A percentile compares a stretch with the other conserved stretches of the same genome.
Conservation (phyloP, 2,797 vertebrate genomes). For the Acrossocheilus wenchowensis region DNA sequence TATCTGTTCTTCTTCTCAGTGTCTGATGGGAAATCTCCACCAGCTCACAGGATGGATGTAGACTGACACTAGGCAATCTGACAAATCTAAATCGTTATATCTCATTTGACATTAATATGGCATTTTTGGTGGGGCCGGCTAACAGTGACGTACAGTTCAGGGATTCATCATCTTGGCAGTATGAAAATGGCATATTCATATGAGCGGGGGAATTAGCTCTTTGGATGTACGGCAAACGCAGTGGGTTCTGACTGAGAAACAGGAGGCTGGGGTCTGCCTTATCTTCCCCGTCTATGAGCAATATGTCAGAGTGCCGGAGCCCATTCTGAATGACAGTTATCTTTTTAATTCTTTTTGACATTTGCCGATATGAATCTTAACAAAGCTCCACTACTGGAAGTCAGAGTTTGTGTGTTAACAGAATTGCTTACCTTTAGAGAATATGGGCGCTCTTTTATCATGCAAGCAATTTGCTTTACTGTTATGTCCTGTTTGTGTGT, state of each 20-base stretch:
- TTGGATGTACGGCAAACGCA: constrained; percentile 65
- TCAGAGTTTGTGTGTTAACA: constrained; percentile 74
- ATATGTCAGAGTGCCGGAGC: constrained; percentile 65
- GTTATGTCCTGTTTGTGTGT: constrained; percentile 39
- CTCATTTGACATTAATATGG: constrained; percentile 85
- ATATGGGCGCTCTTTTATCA: constrained; percentile 67
- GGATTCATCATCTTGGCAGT: constrained; percentile 70
- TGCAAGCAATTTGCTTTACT: constrained; percentile 66
- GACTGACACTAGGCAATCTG: constrained; percentile 76
- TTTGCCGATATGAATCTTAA: constrained; percentile 79
- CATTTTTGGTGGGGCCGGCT: constrained; percentile 81
- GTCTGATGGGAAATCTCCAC: constrained; percentile 79
- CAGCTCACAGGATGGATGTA: constrained; percentile 67
- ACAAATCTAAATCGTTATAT: constrained; percentile 81
- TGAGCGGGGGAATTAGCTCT: constrained; percentile 77
- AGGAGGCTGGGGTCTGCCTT: constrained; percentile 69
- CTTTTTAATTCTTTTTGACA: constrained; percentile 82
- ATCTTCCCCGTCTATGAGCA: constrained; percentile 67
- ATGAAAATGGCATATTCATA: constrained; percentile 79
- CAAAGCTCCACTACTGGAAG: constrained; percentile 56
- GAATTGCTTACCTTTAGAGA: constrained; percentile 74
- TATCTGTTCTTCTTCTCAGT: constrained; percentile 70
- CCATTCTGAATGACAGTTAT: constrained; percentile 77
- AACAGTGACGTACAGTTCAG: constrained; percentile 73
- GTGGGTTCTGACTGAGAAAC: constrained; percentile 51